These are phyloP conservation scores for Acanthurus lineatus DNA, from an alignment of 2,797 vertebrate genomes.

Conservation along the genomic window DNA sequence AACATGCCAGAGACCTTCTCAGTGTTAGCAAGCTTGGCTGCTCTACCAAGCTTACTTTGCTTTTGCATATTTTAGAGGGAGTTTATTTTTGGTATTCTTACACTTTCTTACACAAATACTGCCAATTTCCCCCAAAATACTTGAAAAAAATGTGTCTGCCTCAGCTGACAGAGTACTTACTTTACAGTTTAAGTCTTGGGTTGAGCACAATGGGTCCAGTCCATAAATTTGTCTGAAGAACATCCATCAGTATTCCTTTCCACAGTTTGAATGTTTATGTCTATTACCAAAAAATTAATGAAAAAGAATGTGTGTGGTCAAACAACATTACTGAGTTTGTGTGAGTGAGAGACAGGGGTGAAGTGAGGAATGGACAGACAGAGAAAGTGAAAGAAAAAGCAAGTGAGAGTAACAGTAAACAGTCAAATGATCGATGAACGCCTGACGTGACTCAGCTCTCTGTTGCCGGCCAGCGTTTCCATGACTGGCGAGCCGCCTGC, in stretches of 20 bases:
- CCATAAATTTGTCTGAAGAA: constrained; percentile 15
- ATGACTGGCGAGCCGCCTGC: constrained; percentile 69
- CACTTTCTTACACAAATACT: constrained; percentile 27
- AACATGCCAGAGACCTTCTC: not conserved
- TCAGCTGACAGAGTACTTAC: constrained; percentile 35
- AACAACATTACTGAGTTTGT: constrained; percentile 4
- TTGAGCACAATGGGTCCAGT: constrained; percentile 16
- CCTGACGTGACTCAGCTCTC: constrained; percentile 78
- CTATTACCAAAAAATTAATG: constrained; percentile 16
- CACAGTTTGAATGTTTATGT: not conserved
- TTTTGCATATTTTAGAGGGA: constrained; percentile 27
- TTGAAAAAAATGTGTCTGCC: constrained; percentile 17
- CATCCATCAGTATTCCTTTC: constrained; percentile 2
- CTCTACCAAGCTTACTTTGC: constrained; percentile 8
- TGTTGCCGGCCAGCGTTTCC: constrained; percentile 70
- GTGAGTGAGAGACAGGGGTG: constrained; percentile 23
- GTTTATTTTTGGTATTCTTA: constrained; percentile 30
- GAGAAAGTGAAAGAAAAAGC: constrained; percentile 40
- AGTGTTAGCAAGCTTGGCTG: not conserved
- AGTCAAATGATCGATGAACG: constrained; percentile 77
- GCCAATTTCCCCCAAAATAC: constrained; percentile 2
- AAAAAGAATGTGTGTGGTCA: constrained; percentile 15
- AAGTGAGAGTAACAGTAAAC: constrained; percentile 74
- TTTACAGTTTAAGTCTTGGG: constrained; percentile 37
- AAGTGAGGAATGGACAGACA: constrained; percentile 23